phyloP scores from a whole-genome alignment of 2,113 vertebrate genomes.

The Pseudopipra pipra region DNA sequence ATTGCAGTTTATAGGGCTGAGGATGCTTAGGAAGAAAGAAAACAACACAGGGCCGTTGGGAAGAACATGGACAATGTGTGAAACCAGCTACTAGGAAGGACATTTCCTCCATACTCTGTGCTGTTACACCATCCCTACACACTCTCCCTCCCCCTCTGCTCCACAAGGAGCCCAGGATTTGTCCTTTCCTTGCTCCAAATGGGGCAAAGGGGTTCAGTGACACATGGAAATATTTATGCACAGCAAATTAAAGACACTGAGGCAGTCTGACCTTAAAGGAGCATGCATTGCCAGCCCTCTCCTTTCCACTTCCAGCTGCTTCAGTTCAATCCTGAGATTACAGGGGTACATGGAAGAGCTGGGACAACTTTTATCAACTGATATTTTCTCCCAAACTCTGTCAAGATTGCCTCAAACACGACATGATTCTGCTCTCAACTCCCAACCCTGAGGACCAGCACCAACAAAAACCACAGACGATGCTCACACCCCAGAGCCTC shows the following conservation, averaged over 20 bases:
- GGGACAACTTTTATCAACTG: neutral
- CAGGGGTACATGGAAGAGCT: neutral
- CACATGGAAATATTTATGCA: neutral
- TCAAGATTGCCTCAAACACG: neutral
- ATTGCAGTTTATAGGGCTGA: neutral
- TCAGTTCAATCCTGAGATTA: neutral
- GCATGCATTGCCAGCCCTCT: neutral
- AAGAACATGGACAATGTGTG: rapidly evolving
- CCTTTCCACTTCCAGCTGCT: neutral
- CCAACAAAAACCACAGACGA: neutral
- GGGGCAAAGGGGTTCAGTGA: neutral
- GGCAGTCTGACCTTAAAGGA: neutral
- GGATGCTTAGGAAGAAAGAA: neutral
- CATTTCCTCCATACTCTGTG: neutral
- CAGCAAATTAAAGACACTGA: neutral
- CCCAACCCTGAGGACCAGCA: neutral
- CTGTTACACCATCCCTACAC: neutral
- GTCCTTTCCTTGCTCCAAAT: neutral
- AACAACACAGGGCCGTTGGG: neutral
- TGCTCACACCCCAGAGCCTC: neutral
- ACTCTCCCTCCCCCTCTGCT: neutral
- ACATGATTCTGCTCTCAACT: neutral
- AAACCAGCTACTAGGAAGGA: neutral
- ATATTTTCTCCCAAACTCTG: neutral
- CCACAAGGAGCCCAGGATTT: neutral